These are phyloP conservation scores for Forbesichthys agassizii DNA, from an alignment of 2,113 vertebrate genomes.

Conservation along the genomic window DNA sequence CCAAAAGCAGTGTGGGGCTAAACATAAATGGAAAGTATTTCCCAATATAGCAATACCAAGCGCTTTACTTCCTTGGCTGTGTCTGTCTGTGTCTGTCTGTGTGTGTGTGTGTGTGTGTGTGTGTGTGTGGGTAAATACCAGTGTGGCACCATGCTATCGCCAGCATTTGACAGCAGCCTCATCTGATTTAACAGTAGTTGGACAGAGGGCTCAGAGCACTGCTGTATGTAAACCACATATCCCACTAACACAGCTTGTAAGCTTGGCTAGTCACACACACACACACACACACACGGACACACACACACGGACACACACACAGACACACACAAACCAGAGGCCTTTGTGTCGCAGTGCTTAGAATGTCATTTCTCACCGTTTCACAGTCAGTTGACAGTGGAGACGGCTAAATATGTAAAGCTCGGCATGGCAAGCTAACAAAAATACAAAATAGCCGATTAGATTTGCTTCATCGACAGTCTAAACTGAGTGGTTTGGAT, in stretches of 20 bases:
- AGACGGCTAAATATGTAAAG: conserved; percentile 54
- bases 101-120: conserved; percentile 1
- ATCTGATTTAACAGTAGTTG: conserved; percentile 1
- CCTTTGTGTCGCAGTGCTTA: conserved; percentile 37
- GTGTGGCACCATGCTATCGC: conserved; percentile 16
- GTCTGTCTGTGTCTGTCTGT: background rate
- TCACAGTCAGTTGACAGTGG: conserved; percentile 59
- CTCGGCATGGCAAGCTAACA: conserved; percentile 43
- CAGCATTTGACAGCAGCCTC: conserved; percentile 22
- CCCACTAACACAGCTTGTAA: conserved; percentile 28
- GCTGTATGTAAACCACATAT: conserved; percentile 25
- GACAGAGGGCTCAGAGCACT: conserved; percentile 13
- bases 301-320: background rate
- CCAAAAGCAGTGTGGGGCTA: background rate
- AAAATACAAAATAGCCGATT: conserved; percentile 44
- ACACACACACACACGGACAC: conserved; percentile 7
- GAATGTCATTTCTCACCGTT: conserved; percentile 46
- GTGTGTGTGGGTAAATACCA: conserved; percentile 23
- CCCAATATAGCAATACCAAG: conserved; percentile 12
- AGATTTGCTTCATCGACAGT: background rate
- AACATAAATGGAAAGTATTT: conserved; percentile 27
- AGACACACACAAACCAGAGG: background rate
- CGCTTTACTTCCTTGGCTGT: conserved; percentile 19
- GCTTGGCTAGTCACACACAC: background rate
- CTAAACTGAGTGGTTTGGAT: conserved; percentile 23